phyloP scores from a whole-genome alignment of 2,888 invertebrate species.

The Amorpha juglandis region DNA sequence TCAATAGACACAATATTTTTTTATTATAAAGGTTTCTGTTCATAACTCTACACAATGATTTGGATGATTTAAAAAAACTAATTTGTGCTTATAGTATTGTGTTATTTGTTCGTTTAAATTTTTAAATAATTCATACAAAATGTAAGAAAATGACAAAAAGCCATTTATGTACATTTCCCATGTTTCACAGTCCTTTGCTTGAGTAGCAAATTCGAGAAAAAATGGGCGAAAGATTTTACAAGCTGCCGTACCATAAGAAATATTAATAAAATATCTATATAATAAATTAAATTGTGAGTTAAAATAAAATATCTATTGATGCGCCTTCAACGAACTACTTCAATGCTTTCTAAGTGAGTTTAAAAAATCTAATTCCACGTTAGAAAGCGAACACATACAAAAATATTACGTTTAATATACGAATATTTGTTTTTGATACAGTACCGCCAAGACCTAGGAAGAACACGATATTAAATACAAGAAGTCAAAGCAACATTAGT shows the following conservation, averaged over 20 bases:
- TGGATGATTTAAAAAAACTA: neutral
- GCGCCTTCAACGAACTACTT: neutral
- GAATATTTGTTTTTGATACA: neutral
- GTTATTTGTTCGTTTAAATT: neutral
- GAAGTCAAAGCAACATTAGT: neutral
- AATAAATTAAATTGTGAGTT: neutral
- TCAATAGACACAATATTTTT: neutral
- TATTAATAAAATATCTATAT: too few species aligned
- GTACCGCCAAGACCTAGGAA: neutral
- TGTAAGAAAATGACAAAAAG: neutral
- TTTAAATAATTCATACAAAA: neutral
- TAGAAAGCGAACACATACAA: slow-evolving; percentile 1
- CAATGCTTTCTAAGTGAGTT: neutral
- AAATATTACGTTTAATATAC: slow-evolving; percentile 12
- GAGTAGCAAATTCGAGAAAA: neutral
- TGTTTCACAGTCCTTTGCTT: neutral
- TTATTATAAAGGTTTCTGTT: too few species aligned
- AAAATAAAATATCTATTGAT: neutral
- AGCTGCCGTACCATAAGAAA: too few species aligned
- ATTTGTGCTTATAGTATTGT: neutral
- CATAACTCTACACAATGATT: neutral
- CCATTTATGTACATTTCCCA: neutral
- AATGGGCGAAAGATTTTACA: too few species aligned
- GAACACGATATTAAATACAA: neutral
- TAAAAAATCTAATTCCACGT: slow-evolving; percentile 1